phyloP scores from a whole-genome alignment of 1,140 invertebrate species.

The Paraescarpia echinospica region DNA sequence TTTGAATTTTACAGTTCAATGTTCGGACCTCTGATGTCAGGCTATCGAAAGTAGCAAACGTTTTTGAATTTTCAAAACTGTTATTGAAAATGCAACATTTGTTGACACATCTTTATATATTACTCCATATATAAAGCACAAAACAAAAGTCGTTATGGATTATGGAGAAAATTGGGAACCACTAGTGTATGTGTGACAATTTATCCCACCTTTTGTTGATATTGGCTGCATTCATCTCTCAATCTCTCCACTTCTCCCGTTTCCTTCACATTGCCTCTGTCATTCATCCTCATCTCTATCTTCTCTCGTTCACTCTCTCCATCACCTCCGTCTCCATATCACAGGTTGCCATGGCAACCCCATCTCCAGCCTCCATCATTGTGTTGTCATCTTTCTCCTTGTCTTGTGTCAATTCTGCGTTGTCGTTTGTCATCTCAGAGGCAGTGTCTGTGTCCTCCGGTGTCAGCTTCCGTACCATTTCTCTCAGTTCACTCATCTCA shows the following conservation, averaged over 20 bases:
- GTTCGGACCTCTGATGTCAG: too few relatives aligned
- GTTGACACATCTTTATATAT: too few relatives aligned
- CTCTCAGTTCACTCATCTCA: not conserved
- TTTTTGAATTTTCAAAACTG: too few relatives aligned
- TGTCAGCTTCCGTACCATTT: not conserved
- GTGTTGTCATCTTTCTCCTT: not conserved
- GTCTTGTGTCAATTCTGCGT: not conserved
- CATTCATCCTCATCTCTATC: not conserved
- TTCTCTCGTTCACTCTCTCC: not conserved
- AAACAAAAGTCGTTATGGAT: too few relatives aligned
- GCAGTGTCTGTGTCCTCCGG: not conserved
- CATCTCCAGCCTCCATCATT: not conserved
- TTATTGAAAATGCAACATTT: too few relatives aligned
- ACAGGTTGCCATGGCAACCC: not conserved
- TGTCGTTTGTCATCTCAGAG: not conserved
- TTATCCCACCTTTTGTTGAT: not conserved
- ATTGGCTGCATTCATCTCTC: not conserved
- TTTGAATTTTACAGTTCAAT: too few relatives aligned
- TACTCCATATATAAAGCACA: too few relatives aligned
- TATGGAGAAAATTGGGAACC: too few relatives aligned
- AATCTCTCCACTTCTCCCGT: not conserved
- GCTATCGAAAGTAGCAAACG: too few relatives aligned
- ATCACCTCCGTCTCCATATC: not conserved
- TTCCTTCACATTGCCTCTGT: not conserved
- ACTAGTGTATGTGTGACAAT: too few relatives aligned